Percentiles rank a stretch among this genome's conserved stretches.
phyloP scores from a whole-genome alignment of 2,113 vertebrate species.

The Psilopsiagon aurifrons region DNA sequence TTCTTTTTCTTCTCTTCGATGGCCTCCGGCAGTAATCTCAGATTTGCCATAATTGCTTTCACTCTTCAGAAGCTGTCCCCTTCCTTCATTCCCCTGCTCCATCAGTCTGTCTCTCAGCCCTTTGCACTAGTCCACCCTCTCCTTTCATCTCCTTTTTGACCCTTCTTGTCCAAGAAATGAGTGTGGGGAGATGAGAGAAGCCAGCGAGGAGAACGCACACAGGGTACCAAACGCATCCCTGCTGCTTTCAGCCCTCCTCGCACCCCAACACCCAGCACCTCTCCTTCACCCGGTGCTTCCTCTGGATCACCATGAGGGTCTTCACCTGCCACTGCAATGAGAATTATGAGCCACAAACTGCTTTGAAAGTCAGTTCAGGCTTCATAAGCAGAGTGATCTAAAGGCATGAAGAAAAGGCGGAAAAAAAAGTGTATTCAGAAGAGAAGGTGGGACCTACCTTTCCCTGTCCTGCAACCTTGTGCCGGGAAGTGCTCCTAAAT shows the following conservation, averaged over 20 bases:
- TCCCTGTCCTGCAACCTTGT: background rate
- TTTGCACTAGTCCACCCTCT: background rate
- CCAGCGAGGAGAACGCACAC: rapidly evolving
- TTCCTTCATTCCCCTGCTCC: background rate
- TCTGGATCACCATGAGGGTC: background rate
- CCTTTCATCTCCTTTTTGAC: background rate
- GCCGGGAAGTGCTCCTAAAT: background rate
- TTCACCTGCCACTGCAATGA: background rate
- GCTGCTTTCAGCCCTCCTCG: background rate
- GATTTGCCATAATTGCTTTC: background rate
- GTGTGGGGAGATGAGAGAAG: background rate
- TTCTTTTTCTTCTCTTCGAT: too few species aligned
- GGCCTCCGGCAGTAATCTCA: background rate
- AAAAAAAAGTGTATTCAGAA: background rate
- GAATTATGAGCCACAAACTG: background rate
- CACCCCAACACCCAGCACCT: background rate
- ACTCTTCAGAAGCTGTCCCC: background rate
- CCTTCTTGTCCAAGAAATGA: background rate
- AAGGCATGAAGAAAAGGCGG: background rate
- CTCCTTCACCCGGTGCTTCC: background rate
- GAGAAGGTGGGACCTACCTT: conserved; percentile 18
- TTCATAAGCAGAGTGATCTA: background rate
- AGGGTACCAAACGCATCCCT: background rate
- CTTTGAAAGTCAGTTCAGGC: background rate
- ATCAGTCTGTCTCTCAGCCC: background rate